phyloP scores from a whole-genome alignment of 1,140 invertebrate genomes.

The Anagrus nilaparvatae region DNA sequence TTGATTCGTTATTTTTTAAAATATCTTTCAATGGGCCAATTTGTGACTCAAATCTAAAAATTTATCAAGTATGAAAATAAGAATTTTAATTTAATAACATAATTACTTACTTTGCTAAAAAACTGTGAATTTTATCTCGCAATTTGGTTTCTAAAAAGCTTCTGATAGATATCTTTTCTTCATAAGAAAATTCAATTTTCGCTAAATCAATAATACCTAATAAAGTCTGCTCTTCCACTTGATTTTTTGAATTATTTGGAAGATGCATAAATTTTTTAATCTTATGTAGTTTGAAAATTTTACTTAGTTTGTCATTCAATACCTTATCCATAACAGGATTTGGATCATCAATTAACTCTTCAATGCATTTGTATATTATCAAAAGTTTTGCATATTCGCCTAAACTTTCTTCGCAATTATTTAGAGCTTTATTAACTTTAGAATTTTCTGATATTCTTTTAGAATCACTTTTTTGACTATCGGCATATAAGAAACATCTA shows the following conservation, averaged over 20 bases:
- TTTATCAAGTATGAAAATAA: constrained; percentile 7
- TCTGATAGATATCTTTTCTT: constrained; percentile 24
- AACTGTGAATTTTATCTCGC: constrained; percentile 20
- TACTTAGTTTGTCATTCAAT: constrained; percentile 19
- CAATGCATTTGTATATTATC: constrained; percentile 22
- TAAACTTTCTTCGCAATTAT: constrained; percentile 21
- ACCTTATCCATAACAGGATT: constrained; percentile 12
- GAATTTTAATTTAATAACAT: not conserved
- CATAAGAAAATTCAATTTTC: constrained; percentile 18
- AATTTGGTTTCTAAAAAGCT: constrained; percentile 21
- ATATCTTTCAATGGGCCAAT: constrained; percentile 22
- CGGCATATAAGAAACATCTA: constrained; percentile 1
- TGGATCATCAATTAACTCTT: constrained; percentile 13
- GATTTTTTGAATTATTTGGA: constrained; percentile 16
- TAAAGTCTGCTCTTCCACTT: constrained; percentile 19
- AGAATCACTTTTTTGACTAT: constrained; percentile 10
- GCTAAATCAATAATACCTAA: constrained; percentile 27
- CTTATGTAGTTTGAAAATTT: constrained; percentile 19
- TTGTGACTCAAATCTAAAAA: not conserved
- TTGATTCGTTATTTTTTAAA: constrained; percentile 20
- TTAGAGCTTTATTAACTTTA: constrained; percentile 12
- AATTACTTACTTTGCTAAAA: constrained; percentile 20
- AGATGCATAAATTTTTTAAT: constrained; percentile 24
- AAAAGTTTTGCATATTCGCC: constrained; percentile 19
- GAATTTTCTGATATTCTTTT: constrained; percentile 15